Evolutionary conservation across 2,797 vertebrate species (phyloP).

Genomic region (Schizothorax lantsangensis): DNA sequence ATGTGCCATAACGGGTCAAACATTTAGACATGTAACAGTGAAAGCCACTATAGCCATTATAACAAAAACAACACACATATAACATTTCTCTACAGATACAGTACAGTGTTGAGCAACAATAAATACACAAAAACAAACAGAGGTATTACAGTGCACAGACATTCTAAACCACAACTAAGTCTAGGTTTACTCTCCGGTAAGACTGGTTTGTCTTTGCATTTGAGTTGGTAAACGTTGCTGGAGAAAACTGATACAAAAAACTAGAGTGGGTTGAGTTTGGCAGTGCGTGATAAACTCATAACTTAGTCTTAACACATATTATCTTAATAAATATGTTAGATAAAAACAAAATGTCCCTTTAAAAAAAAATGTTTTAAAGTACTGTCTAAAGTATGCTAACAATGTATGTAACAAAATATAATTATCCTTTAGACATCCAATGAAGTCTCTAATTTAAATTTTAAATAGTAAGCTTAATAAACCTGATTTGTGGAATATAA

Average conservation of each 20-base stretch:
- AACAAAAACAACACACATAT: slow-evolving; percentile 6
- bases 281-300: background rate
- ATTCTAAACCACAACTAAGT: background rate
- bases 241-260: background rate
- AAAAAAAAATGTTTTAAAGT: background rate
- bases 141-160: slow-evolving; percentile 20
- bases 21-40: slow-evolving; percentile 9
- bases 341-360: background rate
- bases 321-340: slow-evolving; percentile 31
- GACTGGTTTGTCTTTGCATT: background rate
- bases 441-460: background rate
- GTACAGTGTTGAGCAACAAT: slow-evolving; percentile 47
- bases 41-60: background rate
- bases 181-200: background rate
- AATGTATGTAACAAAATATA: background rate
- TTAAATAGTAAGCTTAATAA: background rate
- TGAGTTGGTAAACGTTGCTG: background rate
- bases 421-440: background rate
- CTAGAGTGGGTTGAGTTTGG: background rate
- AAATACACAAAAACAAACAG: slow-evolving; percentile 41
- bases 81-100: slow-evolving; percentile 25
- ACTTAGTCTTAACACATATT: slow-evolving; percentile 16
- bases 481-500: background rate
- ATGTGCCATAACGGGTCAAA: background rate
- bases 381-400: slow-evolving; percentile 18